Percentiles rank a stretch among this genome's conserved stretches.
phyloP scores from a whole-genome alignment of 53 echinoderm and acorn worm genomes.

The Luidia sarsii region DNA sequence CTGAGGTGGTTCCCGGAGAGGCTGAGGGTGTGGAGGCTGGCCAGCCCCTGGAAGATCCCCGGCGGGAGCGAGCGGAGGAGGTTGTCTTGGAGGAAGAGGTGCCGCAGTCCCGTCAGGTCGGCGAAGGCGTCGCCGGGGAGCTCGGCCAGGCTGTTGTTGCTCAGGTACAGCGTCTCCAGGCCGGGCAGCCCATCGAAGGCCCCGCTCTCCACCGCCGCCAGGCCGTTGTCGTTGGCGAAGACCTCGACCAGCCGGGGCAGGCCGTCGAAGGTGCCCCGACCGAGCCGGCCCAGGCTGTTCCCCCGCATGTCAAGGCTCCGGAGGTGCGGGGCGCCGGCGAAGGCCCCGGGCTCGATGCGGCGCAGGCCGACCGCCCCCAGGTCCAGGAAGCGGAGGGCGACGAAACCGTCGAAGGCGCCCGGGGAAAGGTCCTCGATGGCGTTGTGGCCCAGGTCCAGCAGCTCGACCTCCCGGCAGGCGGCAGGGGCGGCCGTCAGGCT shows the following conservation, averaged over 20 bases:
- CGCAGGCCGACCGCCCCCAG: conserved; percentile 37
- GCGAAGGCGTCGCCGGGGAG: conserved; percentile 10
- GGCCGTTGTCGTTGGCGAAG: conserved; percentile 59
- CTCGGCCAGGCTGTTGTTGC: conserved; percentile 30
- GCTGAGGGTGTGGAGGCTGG: conserved; percentile 21
- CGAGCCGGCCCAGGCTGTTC: conserved; percentile 31
- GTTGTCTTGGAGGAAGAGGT: conserved; percentile 44
- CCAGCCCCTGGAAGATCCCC: conserved; percentile 19
- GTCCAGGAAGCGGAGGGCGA: conserved; percentile 50
- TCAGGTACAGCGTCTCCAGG: conserved; percentile 30
- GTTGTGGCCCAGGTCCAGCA: conserved; percentile 54
- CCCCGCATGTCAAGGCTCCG: conserved; percentile 40
- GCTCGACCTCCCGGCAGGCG: conserved; percentile 24
- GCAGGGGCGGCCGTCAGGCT: conserved; percentile 30
- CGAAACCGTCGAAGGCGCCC: conserved; percentile 36
- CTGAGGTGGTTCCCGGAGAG: conserved; percentile 29
- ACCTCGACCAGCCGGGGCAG: conserved; percentile 40
- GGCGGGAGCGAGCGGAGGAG: conserved; percentile 1
- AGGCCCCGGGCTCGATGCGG: conserved; percentile 20
- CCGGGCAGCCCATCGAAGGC: conserved; percentile 32
- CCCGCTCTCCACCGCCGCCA: conserved; percentile 10
- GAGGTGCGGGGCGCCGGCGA: conserved; percentile 35
- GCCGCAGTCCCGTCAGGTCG: conserved; percentile 4
- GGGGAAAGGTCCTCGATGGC: neutral
- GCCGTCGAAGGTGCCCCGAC: conserved; percentile 41